Percentiles rank a stretch among this genome's conserved stretches.
These are phyloP conservation scores for Neoaliturus tenellus DNA, from an alignment of 2,888 invertebrate genomes.

Conservation along the genomic window DNA sequence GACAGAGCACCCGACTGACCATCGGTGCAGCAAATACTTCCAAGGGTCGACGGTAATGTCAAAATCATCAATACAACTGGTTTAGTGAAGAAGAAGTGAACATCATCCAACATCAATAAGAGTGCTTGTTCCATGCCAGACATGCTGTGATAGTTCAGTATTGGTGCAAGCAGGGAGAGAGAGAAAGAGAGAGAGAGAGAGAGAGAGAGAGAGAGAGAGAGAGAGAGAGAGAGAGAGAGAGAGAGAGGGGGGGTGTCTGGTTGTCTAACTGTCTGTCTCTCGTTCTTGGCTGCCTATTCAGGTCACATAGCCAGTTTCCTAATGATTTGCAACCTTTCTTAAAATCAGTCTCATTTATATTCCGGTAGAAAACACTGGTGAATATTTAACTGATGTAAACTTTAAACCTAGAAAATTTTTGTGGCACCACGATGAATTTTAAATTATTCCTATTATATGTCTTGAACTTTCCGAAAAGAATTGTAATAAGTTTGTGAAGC, in stretches of 20 bases:
- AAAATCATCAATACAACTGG: too few relatives aligned
- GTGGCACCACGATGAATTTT: neutral
- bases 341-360: neutral
- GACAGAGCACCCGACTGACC: too few relatives aligned
- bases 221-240: neutral
- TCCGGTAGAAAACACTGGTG: neutral
- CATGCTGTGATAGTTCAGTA: too few relatives aligned
- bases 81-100: too few relatives aligned
- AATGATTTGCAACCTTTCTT: slow-evolving; percentile 25
- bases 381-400: neutral
- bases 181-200: neutral
- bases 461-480: too few relatives aligned
- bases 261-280: slow-evolving; percentile 8
- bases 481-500: too few relatives aligned
- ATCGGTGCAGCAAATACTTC: too few relatives aligned
- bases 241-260: neutral
- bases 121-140: too few relatives aligned
- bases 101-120: too few relatives aligned
- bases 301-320: neutral
- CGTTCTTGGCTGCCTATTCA: neutral
- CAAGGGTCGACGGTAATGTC: too few relatives aligned
- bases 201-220: neutral
- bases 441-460: too few relatives aligned
- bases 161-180: too few relatives aligned
- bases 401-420: neutral